Conservation (phyloP, 2,888 invertebrate species). For the Drosophila mimetica region DNA sequence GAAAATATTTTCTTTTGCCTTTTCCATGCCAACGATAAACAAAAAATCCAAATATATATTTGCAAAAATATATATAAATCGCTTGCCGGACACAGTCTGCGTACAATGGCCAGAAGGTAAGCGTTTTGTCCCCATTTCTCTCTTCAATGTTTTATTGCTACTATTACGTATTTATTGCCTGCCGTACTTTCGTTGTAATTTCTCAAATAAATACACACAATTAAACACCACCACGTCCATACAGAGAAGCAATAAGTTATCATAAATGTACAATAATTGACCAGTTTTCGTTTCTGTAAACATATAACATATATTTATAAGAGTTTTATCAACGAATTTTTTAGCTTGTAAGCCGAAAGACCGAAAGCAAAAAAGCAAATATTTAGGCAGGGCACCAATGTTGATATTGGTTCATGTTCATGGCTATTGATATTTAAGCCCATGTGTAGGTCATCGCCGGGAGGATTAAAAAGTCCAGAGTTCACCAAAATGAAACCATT, state of each 20-base stretch:
- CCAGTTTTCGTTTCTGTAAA: constrained; percentile 38
- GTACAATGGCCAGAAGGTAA: constrained; percentile 96
- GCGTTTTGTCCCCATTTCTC: constrained; percentile 79
- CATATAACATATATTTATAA: constrained; percentile 37
- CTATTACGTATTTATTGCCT: constrained; percentile 78
- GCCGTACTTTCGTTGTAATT: constrained; percentile 69
- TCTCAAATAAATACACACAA: constrained; percentile 46
- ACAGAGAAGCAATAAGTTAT: constrained; percentile 45
- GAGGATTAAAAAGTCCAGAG: constrained; percentile 32
- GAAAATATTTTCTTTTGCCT: constrained; percentile 67
- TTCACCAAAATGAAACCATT: constrained; percentile 43
- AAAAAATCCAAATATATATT: constrained; percentile 11
- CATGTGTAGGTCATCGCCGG: constrained; percentile 42
- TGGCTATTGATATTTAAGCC: constrained; percentile 3
- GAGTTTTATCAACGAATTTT: constrained; percentile 32
- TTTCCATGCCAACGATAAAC: constrained; percentile 64
- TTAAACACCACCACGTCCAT: constrained; percentile 21
- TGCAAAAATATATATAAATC: constrained; percentile 46
- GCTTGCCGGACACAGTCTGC: constrained; percentile 87
- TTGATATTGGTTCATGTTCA: constrained; percentile 13
- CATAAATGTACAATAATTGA: constrained; percentile 47
- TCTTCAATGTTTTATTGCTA: constrained; percentile 51
- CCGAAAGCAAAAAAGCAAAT: constrained; percentile 14
- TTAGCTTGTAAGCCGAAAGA: constrained; percentile 35
- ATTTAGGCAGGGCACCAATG: constrained; percentile 34